A percentile compares a stretch with the other conserved stretches of the same genome.
phyloP scores from a whole-genome alignment of 2,888 invertebrate species.

The Proisotoma minuta region DNA sequence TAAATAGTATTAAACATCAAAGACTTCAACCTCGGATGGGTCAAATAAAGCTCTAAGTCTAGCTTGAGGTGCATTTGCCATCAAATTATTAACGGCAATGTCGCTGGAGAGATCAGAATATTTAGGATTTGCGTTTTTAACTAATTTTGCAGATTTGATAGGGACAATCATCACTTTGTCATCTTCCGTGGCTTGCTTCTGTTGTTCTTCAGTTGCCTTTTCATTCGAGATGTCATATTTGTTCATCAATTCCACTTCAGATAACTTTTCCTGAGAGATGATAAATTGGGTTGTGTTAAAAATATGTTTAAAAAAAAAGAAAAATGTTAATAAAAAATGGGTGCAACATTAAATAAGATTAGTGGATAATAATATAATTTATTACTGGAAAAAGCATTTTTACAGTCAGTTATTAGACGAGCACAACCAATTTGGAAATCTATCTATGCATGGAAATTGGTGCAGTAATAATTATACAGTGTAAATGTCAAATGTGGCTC shows the following conservation, averaged over 20 bases:
- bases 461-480: too few relatives aligned
- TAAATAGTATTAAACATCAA: conserved; percentile 23
- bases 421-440: too few relatives aligned
- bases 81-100: conserved; percentile 36
- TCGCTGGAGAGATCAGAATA: conserved; percentile 36
- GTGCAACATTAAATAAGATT: neutral
- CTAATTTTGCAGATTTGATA: conserved; percentile 14
- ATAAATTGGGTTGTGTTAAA: too few relatives aligned
- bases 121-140: conserved; percentile 3
- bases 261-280: neutral
- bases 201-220: conserved; percentile 7
- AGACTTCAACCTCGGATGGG: conserved; percentile 40
- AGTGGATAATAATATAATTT: too few relatives aligned
- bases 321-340: neutral
- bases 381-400: too few relatives aligned
- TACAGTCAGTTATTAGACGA: too few relatives aligned
- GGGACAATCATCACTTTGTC: conserved; percentile 36
- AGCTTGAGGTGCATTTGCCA: conserved; percentile 27
- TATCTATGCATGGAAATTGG: too few relatives aligned
- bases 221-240: conserved; percentile 19
- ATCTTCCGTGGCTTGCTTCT: conserved; percentile 20
- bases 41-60: conserved; percentile 29
- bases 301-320: too few relatives aligned
- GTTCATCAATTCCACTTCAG: conserved; percentile 12
- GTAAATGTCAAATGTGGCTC: too few relatives aligned